These are phyloP conservation scores for Neodiprion lecontei DNA, from an alignment of 1,140 invertebrate genomes.

Conservation along the genomic window DNA sequence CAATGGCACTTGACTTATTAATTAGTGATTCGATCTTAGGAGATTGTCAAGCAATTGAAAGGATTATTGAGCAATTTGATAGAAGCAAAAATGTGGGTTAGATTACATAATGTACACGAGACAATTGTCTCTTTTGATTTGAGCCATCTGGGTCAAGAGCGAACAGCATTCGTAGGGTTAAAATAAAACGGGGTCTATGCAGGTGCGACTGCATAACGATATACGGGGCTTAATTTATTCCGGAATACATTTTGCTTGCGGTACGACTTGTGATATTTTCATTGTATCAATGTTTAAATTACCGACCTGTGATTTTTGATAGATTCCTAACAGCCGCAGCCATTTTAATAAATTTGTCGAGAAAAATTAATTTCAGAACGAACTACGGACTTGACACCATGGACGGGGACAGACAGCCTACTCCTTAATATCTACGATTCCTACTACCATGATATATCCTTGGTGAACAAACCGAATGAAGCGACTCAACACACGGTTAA, in stretches of 20 bases:
- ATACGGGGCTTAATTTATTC: no score
- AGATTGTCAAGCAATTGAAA: no score
- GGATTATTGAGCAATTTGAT: no score
- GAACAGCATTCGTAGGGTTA: background rate
- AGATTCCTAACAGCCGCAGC: conserved; percentile 57
- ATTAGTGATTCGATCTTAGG: no score
- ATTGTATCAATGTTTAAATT: background rate
- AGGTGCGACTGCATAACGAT: conserved; percentile 2
- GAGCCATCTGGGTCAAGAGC: background rate
- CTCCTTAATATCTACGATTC: background rate
- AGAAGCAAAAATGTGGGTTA: no score
- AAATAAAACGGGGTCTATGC: background rate
- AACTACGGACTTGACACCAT: conserved; percentile 7
- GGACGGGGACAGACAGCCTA: background rate
- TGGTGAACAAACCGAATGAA: no score
- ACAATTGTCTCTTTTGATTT: background rate
- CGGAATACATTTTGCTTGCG: no score
- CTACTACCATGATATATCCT: no score
- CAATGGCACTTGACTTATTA: no score
- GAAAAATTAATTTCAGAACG: background rate
- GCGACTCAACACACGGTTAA: no score
- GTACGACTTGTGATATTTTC: background rate
- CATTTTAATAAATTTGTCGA: conserved; percentile 42
- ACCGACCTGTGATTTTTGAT: conserved; percentile 55
- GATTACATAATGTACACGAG: conserved; percentile 9